Percentiles rank a stretch among this genome's conserved stretches.
Conservation (phyloP, 2,797 vertebrate species). For the Eutrigla gurnardus region DNA sequence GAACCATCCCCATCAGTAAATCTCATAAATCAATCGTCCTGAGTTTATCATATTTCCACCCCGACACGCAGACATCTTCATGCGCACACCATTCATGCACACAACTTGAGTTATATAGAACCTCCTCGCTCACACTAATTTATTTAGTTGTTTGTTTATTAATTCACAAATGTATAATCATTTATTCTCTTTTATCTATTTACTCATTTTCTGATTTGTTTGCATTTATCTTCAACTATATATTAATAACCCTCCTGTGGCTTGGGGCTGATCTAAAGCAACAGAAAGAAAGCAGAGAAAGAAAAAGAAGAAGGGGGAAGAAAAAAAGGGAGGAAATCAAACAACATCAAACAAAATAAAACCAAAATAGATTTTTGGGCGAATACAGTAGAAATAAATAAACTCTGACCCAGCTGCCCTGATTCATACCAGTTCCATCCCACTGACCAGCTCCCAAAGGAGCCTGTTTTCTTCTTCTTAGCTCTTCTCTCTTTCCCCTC, state of each 20-base stretch:
- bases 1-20: too few species aligned
- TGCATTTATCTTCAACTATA: background rate
- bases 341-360: background rate
- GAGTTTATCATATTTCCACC: background rate
- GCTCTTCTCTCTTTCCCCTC: background rate
- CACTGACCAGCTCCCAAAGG: background rate
- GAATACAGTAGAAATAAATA: background rate
- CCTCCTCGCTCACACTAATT: background rate
- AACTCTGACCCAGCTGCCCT: background rate
- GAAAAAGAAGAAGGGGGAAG: background rate
- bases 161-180: background rate
- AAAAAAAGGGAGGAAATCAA: background rate
- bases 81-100: background rate
- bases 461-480: background rate
- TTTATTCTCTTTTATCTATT: background rate
- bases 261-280: background rate
- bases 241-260: background rate
- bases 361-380: background rate
- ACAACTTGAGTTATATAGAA: background rate
- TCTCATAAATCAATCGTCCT: constrained; percentile 1
- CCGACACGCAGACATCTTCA: background rate
- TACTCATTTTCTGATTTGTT: background rate
- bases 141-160: background rate
- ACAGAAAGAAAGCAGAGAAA: background rate
- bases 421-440: background rate